Base-by-base conservation (phyloP, 2,797 vertebrate species). In the Oryzias dopingdopingensis region DNA sequence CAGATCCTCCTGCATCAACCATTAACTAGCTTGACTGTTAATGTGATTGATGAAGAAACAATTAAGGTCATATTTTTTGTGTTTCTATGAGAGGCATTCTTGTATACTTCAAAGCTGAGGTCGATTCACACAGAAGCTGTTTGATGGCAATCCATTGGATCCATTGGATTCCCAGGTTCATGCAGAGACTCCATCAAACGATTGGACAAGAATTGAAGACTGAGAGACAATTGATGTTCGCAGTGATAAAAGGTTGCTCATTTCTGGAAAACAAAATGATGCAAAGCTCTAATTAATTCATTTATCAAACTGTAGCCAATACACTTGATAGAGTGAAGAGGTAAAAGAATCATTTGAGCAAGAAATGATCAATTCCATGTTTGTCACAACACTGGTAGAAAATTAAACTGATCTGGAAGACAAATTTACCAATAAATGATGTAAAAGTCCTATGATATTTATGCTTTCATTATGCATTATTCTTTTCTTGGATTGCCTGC, bases 281-380 rank as follows among this genome's bases (percentile, higher is more conserved):
- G 78, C 66, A 23, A 62, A 26, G 61, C 58, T 68, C 58, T 88
- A 84, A 87, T 89, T 74, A 87, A 87, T 71, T 57, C 81, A 84
- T 87, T 77, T 80, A 82, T 88, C 86, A 86, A 67, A 59, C 57
- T 32, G 44, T 53, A 70, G 81, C 72, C 75, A 45, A 85, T 84
- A 83, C 53, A 70, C 41, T 57, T 52, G 32, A 37, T 48, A 22
- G 51, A 56, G 69, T 73, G 49, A 29, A 42, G 24, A 65, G 46
- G 46, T 62, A 71, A 82, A 77, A 84, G 70, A 53, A 56, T 60
- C 7, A 52, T 70, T 47, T 76, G 55, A 70, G 49, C 67, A 26
- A 70, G 63, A 79, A 70, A 70, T 52, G 32, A 49, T 58, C 63
- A 68, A 71, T 48, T 56, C 50, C 57, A 54, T 22, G 7, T 62